phyloP scores from a whole-genome alignment of 2,113 vertebrate species.

The Macroglossus sobrinus region DNA sequence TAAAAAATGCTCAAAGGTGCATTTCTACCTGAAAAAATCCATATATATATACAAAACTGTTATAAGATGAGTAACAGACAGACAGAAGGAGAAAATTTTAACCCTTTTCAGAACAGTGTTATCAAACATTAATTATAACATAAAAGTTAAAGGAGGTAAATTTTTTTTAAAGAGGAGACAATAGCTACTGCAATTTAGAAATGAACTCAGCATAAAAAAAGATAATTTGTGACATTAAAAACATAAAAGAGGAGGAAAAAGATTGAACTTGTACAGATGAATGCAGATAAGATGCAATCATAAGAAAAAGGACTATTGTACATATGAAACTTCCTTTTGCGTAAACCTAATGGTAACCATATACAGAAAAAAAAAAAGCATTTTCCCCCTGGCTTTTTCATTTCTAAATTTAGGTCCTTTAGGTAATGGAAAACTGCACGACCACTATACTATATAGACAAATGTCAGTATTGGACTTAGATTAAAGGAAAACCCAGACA shows the following conservation, averaged over 20 bases:
- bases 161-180: background rate
- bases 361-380: background rate
- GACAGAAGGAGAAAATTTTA: background rate
- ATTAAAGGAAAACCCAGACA: conserved; percentile 23
- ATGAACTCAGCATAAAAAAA: too few relatives aligned
- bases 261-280: too few relatives aligned
- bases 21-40: background rate
- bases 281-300: too few relatives aligned
- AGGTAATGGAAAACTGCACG: background rate
- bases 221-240: too few relatives aligned
- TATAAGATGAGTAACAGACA: background rate
- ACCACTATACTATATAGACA: background rate
- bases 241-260: too few relatives aligned
- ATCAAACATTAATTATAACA: background rate
- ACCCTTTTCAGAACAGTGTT: background rate
- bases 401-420: background rate
- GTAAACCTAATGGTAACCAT: too few relatives aligned
- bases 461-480: conserved; percentile 5
- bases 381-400: background rate
- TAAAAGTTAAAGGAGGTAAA: background rate
- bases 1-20: background rate
- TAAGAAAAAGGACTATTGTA: too few relatives aligned
- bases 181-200: too few relatives aligned
- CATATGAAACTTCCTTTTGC: too few relatives aligned
- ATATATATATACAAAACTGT: background rate